Percentiles rank a stretch among this genome's conserved stretches.
phyloP scores from a whole-genome alignment of 2,888 invertebrate species.

The Coenonympha glycerion region DNA sequence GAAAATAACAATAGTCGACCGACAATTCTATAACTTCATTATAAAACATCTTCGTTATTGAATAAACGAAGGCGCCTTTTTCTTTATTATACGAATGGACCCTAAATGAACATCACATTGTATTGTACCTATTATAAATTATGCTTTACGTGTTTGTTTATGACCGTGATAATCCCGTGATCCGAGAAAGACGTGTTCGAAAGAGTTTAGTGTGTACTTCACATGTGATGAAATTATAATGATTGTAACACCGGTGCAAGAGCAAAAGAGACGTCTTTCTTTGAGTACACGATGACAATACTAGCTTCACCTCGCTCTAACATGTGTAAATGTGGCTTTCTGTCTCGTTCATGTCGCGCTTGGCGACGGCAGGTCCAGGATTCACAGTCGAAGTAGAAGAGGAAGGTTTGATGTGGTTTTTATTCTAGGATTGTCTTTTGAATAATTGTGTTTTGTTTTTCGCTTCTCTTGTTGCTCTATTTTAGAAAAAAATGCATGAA shows the following conservation, averaged over 20 bases:
- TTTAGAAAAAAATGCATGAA: neutral
- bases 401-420: slow-evolving; percentile 67
- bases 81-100: neutral
- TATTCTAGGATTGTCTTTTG: slow-evolving; percentile 37
- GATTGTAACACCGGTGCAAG: no score
- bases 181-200: slow-evolving; percentile 7
- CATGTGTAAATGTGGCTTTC: slow-evolving; percentile 73
- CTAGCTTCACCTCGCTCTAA: slow-evolving; percentile 65
- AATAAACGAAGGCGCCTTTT: no score
- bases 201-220: neutral
- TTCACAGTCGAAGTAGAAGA: slow-evolving; percentile 69
- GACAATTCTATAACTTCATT: neutral
- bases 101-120: neutral
- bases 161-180: slow-evolving; percentile 5
- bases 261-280: slow-evolving; percentile 8
- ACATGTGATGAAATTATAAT: neutral
- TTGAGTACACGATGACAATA: slow-evolving; percentile 21
- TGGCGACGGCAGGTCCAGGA: slow-evolving; percentile 64
- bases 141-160: slow-evolving; percentile 18
- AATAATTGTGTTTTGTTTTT: slow-evolving; percentile 28
- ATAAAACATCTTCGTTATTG: no score
- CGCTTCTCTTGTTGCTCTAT: slow-evolving; percentile 28
- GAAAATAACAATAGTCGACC: neutral
- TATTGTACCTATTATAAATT: no score
- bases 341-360: slow-evolving; percentile 66